Percentiles rank a stretch among this genome's conserved stretches.
phyloP scores from a whole-genome alignment of 2,888 invertebrate species.

The Keiferia lycopersicella region DNA sequence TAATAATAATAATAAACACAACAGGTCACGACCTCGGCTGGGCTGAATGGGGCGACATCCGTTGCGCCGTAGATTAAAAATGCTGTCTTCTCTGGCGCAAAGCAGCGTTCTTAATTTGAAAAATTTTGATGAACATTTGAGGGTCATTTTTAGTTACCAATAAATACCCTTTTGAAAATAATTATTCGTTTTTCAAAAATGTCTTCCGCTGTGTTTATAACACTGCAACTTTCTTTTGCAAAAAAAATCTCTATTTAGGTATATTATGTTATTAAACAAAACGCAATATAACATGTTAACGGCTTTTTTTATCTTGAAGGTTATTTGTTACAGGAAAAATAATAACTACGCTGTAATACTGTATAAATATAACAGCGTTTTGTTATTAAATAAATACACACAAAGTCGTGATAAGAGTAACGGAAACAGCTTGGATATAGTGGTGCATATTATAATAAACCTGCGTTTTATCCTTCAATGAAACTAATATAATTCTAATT shows the following conservation, averaged over 20 bases:
- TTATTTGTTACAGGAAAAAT: constrained; percentile 5
- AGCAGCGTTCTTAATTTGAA: constrained; percentile 22
- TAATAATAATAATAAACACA: constrained; percentile 36
- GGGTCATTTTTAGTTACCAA: not conserved
- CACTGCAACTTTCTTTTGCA: too few species aligned
- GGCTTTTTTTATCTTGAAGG: constrained; percentile 15
- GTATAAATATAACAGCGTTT: not conserved
- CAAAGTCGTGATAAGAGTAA: too few species aligned
- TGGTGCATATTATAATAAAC: too few species aligned
- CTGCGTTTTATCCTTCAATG: too few species aligned
- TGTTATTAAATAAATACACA: not conserved
- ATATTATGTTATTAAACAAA: not conserved
- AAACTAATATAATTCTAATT: too few species aligned
- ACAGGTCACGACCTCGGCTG: constrained; percentile 56
- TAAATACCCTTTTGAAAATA: too few species aligned
- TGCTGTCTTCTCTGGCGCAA: constrained; percentile 25
- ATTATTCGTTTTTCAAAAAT: too few species aligned
- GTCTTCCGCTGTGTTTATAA: too few species aligned
- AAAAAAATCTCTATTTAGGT: too few species aligned
- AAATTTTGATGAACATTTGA: constrained; percentile 28
- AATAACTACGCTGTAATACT: not conserved
- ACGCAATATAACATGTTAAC: not conserved
- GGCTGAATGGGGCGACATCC: constrained; percentile 39
- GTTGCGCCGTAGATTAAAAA: constrained; percentile 40
- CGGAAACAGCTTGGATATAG: too few species aligned